A percentile compares a stretch with the other conserved stretches of the same genome.
phyloP scores from a whole-genome alignment of 2,113 vertebrate genomes.

The Petromus typicus region DNA sequence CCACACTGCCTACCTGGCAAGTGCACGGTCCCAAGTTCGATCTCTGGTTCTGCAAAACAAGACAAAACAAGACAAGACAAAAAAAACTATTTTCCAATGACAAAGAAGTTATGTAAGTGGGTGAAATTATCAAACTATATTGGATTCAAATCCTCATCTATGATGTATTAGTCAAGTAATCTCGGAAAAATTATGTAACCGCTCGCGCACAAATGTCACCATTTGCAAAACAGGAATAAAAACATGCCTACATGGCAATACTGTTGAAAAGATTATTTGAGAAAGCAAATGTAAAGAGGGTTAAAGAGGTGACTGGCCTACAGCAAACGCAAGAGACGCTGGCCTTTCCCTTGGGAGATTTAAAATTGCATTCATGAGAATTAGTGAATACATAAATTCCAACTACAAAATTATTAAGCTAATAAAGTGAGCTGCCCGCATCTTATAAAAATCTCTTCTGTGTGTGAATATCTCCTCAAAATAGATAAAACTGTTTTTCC shows the following conservation, averaged over 20 bases:
- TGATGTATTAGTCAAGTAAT: neutral
- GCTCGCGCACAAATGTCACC: neutral
- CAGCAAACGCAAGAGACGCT: neutral
- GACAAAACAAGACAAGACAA: too few species aligned
- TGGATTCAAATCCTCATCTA: neutral
- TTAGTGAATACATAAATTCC: slow-evolving; percentile 7
- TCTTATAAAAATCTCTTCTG: neutral
- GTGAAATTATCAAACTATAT: neutral
- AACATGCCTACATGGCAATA: neutral
- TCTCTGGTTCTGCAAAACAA: too few species aligned
- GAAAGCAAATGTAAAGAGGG: neutral
- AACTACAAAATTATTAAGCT: neutral
- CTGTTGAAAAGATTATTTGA: neutral
- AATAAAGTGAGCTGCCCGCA: neutral
- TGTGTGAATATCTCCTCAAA: neutral
- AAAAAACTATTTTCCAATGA: neutral
- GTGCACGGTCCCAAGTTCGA: too few species aligned
- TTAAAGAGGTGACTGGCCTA: neutral
- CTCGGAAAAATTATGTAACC: neutral
- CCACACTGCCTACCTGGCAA: too few species aligned
- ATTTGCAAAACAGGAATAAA: neutral
- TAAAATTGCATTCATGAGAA: neutral
- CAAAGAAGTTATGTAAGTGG: neutral
- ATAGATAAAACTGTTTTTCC: neutral
- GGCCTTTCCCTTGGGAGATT: neutral